phyloP scores from a whole-genome alignment of 2,113 vertebrate species.

The Pseudonaja textilis region DNA sequence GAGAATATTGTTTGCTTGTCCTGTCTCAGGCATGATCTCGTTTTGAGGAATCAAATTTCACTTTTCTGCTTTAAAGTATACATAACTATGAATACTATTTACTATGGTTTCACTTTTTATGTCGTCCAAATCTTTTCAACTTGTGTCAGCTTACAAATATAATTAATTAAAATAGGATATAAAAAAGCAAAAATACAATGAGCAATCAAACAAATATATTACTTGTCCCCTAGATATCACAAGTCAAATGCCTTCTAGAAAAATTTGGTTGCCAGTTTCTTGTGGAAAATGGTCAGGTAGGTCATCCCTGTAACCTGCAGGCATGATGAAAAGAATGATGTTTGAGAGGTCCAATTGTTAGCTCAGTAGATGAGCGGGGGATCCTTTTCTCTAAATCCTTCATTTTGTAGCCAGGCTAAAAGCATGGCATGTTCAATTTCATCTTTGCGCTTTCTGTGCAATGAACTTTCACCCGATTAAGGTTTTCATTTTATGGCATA shows the following conservation, averaged over 20 bases:
- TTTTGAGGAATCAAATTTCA: neutral
- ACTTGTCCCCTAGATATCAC: neutral
- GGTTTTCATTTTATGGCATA: slow-evolving; percentile 55
- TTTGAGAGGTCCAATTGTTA: slow-evolving; percentile 26
- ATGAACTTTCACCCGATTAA: slow-evolving; percentile 66
- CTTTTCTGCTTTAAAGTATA: neutral
- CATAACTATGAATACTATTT: neutral
- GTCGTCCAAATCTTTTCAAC: neutral
- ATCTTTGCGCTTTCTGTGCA: slow-evolving; percentile 53
- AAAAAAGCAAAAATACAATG: neutral
- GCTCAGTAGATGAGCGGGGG: neutral
- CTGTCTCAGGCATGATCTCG: neutral
- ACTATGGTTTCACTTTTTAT: neutral
- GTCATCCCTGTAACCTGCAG: neutral
- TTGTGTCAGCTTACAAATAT: neutral
- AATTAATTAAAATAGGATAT: neutral
- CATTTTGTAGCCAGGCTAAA: slow-evolving; percentile 28
- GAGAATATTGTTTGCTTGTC: neutral
- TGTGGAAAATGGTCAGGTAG: neutral
- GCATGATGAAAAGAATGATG: neutral
- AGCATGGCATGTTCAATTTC: slow-evolving; percentile 36
- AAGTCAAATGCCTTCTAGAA: neutral
- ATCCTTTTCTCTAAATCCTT: slow-evolving; percentile 10
- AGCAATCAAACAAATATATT: neutral
- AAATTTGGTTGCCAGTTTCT: neutral